Percentiles rank a stretch among this genome's conserved stretches.
Evolutionary conservation across 23 tunicate genomes (phyloP).

Genomic region (Trididemnum clinides): DNA sequence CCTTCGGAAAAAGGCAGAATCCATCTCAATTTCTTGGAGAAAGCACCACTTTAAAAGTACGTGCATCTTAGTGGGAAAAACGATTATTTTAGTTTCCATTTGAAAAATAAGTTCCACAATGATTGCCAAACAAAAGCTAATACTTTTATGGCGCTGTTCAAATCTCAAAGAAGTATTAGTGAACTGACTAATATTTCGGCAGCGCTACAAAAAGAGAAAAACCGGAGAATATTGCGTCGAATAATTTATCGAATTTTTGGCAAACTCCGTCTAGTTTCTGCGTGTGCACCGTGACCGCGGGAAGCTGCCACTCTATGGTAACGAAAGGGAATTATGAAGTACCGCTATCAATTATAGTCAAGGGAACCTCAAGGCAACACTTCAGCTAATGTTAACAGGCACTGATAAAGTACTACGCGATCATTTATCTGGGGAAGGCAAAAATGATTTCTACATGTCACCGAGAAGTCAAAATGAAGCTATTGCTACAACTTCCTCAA

Average conservation of each 20-base stretch:
- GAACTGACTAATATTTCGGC: neutral
- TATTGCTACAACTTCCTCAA: neutral
- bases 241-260: neutral
- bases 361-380: neutral
- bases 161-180: neutral
- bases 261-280: neutral
- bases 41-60: no score
- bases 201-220: neutral
- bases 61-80: no score
- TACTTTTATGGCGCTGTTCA: neutral
- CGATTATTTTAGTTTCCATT: no score
- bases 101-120: neutral
- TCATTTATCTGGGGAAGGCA: neutral
- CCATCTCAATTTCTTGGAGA: no score
- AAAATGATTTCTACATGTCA: no score
- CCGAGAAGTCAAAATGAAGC: neutral
- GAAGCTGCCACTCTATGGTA: neutral
- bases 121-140: no score
- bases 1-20: no score
- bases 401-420: neutral
- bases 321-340: neutral
- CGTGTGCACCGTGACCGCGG: neutral
- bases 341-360: no score
- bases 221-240: slow-evolving; percentile 3
- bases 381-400: neutral